phyloP scores from a whole-genome alignment of 2,888 invertebrate genomes.

The Sinelater perroti region DNA sequence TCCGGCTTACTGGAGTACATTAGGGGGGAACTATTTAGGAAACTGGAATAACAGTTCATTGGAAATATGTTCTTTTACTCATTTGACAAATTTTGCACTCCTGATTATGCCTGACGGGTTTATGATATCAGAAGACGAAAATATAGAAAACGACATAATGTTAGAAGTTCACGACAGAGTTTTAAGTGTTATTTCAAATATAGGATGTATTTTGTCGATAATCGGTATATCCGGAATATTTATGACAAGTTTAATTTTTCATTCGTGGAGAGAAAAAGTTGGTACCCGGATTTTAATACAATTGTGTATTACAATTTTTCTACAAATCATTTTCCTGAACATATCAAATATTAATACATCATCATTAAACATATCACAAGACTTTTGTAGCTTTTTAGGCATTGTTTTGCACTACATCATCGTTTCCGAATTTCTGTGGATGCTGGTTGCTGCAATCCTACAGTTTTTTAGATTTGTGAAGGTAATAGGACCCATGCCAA shows the following conservation, averaged over 20 bases:
- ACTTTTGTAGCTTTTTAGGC: slow-evolving; percentile 67
- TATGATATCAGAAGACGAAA: slow-evolving; percentile 27
- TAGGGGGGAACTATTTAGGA: slow-evolving; percentile 63
- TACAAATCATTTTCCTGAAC: slow-evolving; percentile 55
- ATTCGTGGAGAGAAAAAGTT: slow-evolving; percentile 69
- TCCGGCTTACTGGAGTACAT: slow-evolving; percentile 66
- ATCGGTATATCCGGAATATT: slow-evolving; percentile 65
- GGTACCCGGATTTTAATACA: slow-evolving; percentile 70
- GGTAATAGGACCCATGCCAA: slow-evolving; percentile 68
- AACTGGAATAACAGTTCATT: slow-evolving; percentile 52
- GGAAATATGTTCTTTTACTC: slow-evolving; percentile 63
- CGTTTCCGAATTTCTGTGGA: slow-evolving; percentile 75
- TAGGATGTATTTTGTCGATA: slow-evolving; percentile 64
- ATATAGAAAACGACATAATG: slow-evolving; percentile 47
- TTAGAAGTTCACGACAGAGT: slow-evolving; percentile 58
- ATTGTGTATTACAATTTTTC: slow-evolving; percentile 63
- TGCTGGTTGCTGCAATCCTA: slow-evolving; percentile 74
- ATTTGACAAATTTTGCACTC: slow-evolving; percentile 69
- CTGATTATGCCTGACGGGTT: slow-evolving; percentile 55
- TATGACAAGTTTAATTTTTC: slow-evolving; percentile 65
- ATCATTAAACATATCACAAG: slow-evolving; percentile 53
- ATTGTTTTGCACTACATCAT: slow-evolving; percentile 72
- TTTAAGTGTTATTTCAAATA: slow-evolving; percentile 63
- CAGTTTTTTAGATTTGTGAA: slow-evolving; percentile 74
- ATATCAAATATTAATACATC: slow-evolving; percentile 9